phyloP scores from a whole-genome alignment of 2,113 vertebrate species.

The Tachysurus vachellii region DNA sequence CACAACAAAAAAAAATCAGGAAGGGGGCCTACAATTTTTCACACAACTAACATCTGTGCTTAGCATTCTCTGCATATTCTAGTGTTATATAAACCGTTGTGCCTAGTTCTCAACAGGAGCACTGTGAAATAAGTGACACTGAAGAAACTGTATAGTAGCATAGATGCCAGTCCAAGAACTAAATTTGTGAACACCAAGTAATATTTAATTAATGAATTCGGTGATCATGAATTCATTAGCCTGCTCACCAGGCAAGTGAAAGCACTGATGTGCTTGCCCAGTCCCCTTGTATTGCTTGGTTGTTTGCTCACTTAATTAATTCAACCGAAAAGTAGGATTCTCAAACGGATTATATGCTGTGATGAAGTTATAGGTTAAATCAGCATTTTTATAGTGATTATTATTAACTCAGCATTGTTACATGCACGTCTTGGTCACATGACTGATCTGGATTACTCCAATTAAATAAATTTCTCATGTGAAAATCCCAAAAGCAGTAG shows the following conservation, averaged over 20 bases:
- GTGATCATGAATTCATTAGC: background rate
- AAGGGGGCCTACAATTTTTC: no score
- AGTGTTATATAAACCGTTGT: background rate
- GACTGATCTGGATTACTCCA: background rate
- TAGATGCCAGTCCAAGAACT: background rate
- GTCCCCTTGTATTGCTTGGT: background rate
- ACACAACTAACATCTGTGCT: background rate
- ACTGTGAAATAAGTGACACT: background rate
- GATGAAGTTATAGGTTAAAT: no score
- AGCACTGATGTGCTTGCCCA: background rate
- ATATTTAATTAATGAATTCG: background rate
- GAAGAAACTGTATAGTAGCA: no score
- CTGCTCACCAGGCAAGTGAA: background rate
- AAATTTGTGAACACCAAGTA: background rate
- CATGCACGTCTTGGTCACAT: background rate
- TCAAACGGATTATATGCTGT: no score
- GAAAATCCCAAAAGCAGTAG: no score
- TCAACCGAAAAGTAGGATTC: background rate
- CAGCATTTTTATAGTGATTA: background rate
- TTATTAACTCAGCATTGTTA: background rate
- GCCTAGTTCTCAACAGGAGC: background rate
- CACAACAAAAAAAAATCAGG: no score
- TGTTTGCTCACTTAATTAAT: background rate
- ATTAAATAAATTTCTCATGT: background rate
- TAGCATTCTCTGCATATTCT: background rate